Conservation (phyloP, 2,888 invertebrate genomes). For the Nymphalis polychloros region DNA sequence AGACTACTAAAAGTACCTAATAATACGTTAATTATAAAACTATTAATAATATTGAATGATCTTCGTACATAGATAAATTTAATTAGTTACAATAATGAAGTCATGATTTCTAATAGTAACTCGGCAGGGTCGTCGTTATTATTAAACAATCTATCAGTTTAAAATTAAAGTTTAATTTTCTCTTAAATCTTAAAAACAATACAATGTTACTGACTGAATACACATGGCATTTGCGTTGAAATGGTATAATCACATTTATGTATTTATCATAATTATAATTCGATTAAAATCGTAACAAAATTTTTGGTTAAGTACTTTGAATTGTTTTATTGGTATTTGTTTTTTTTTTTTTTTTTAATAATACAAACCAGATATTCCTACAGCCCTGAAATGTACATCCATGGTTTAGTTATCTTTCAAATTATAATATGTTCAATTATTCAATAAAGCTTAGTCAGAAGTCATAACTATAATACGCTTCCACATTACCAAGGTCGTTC, state of each 20-base stretch:
- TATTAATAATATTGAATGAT: neutral
- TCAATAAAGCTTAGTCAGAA: slow-evolving; percentile 27
- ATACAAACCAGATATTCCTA: neutral
- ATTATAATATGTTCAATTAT: slow-evolving; percentile 19
- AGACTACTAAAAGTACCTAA: neutral
- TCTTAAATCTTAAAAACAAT: too few species aligned
- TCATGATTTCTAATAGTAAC: neutral
- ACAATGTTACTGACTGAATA: too few species aligned
- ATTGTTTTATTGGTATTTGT: neutral
- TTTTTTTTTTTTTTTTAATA: neutral
- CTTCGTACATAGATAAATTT: neutral
- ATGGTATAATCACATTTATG: too few species aligned
- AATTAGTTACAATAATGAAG: slow-evolving; percentile 4
- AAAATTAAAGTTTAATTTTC: too few species aligned
- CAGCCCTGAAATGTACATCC: slow-evolving; percentile 5
- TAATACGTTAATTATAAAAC: neutral
- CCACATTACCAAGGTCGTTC: slow-evolving; percentile 29
- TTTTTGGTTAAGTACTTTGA: too few species aligned
- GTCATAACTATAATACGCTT: slow-evolving; percentile 22
- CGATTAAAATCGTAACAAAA: too few species aligned
- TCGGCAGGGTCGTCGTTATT: neutral
- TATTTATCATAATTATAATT: too few species aligned
- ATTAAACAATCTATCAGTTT: neutral
- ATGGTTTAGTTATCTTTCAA: slow-evolving; percentile 19
- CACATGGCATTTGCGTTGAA: too few species aligned